Evolutionary conservation across 1,140 invertebrate species (phyloP), one percentile per base, ranked within the genome.

Genomic region (Drosophila grimshawi): DNA sequence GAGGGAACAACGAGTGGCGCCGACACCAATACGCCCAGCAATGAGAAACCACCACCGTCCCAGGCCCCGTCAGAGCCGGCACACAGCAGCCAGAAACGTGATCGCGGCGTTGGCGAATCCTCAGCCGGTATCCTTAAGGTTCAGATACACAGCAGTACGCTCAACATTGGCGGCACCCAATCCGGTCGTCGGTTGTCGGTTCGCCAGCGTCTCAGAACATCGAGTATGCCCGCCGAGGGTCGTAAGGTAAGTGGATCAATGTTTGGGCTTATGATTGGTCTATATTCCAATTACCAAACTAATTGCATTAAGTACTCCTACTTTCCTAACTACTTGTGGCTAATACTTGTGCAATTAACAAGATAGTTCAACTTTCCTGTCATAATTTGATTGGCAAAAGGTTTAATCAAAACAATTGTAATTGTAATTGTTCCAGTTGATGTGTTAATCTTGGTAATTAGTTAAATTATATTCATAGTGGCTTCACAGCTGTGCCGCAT

Each of bases 181-280:
- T 46, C 76, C 39, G 70, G 72, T 46, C 63, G 43, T 48, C 68
- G 73, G 11, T 59, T 80, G 65, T 45, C 81, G 8, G 86, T 90
- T 11, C 76, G 90, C 3, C 92, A 92, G 62, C 88, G 92, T 5
- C 70, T 91, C n/a, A 56, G 92, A 10, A 92, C 92, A 37, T 92
- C 92, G 4, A 92, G 91, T 61, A 92, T 92, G 92, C 92, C 92
- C 2, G 92, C 90, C 2, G 92, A 92, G 61, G 89, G 80, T 59
- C 74, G 91, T 41, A 92, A 91, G 86, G 92, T 92, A 41, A 80
- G 82, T 76, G 19, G 8, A 29, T 5, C 5, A 41, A 45, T 3
- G 2, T 5, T n/a, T n/a, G n/a, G n/a, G n/a, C n/a, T n/a, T n/a
- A n/a, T n/a, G n/a, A n/a, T n/a, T 32, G 19, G 19, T 1, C 19